phyloP scores from a whole-genome alignment of 2,797 vertebrate genomes.

The Typhlichthys eigenmanni region DNA sequence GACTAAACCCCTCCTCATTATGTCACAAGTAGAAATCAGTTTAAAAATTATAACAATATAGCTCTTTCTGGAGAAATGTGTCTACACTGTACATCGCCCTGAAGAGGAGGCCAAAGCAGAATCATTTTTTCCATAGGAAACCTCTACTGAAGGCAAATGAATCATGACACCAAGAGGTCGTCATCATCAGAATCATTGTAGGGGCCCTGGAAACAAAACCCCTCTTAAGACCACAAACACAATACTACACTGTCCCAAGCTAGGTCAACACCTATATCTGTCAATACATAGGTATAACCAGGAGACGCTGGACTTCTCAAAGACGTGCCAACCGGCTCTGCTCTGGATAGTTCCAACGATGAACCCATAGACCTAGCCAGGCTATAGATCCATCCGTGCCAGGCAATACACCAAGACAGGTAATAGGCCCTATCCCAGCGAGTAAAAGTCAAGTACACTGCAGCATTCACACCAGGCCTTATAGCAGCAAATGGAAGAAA shows the following conservation, averaged over 20 bases:
- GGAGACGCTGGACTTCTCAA: slow-evolving; percentile 43
- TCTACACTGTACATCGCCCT: slow-evolving; percentile 86
- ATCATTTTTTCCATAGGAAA: slow-evolving; percentile 88
- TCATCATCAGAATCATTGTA: slow-evolving; percentile 74
- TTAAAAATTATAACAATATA: slow-evolving; percentile 82
- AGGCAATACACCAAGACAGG: slow-evolving; percentile 53
- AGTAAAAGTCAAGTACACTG: slow-evolving; percentile 94
- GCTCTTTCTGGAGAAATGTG: slow-evolving; percentile 80
- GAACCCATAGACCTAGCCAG: slow-evolving; percentile 44
- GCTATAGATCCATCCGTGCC: slow-evolving; percentile 41
- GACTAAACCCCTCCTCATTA: slow-evolving; percentile 72
- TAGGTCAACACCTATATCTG: slow-evolving; percentile 52
- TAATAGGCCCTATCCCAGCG: slow-evolving; percentile 71
- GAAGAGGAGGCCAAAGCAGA: slow-evolving; percentile 85
- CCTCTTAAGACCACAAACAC: slow-evolving; percentile 72
- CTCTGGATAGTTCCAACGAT: slow-evolving; percentile 38
- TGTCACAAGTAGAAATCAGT: slow-evolving; percentile 82
- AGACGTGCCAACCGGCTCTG: slow-evolving; percentile 42
- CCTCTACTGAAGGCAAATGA: slow-evolving; percentile 86
- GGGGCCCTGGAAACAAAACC: slow-evolving; percentile 76
- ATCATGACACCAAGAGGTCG: slow-evolving; percentile 72
- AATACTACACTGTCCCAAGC: slow-evolving; percentile 37
- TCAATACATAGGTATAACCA: slow-evolving; percentile 25
- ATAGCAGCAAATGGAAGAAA: slow-evolving; percentile 99
- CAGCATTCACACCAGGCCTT: slow-evolving; percentile 98